Percentiles rank a stretch among this genome's conserved stretches.
These are phyloP conservation scores for Pammene fasciana DNA, from an alignment of 2,888 invertebrate species.

Conservation along the genomic window DNA sequence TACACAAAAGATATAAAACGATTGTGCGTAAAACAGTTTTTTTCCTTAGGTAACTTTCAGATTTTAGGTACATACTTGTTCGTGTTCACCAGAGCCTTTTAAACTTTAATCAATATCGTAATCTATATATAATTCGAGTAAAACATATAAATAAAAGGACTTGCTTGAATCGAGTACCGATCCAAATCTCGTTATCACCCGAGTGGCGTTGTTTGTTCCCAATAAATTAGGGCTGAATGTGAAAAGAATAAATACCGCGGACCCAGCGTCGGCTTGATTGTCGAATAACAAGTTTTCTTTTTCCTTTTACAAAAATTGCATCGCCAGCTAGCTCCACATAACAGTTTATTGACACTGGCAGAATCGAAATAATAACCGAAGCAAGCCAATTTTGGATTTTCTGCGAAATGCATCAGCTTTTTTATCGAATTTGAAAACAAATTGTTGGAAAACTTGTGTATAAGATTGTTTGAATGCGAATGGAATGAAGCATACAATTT, in stretches of 20 bases:
- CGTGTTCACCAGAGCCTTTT: neutral
- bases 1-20: no score
- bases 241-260: constrained; percentile 50
- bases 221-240: constrained; percentile 47
- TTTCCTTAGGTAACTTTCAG: no score
- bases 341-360: constrained; percentile 50
- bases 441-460: neutral
- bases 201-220: constrained; percentile 43
- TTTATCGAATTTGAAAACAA: constrained; percentile 7
- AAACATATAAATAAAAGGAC: constrained; percentile 14
- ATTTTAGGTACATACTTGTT: no score
- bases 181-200: constrained; percentile 38
- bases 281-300: constrained; percentile 52
- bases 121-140: neutral
- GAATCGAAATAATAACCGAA: constrained; percentile 39
- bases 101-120: neutral
- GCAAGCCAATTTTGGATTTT: constrained; percentile 18
- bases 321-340: constrained; percentile 46
- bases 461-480: constrained; percentile 1
- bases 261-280: constrained; percentile 48
- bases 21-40: no score
- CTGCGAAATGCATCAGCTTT: neutral
- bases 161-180: constrained; percentile 22
- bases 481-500: no score
- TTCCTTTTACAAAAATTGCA: constrained; percentile 58